Evolutionary conservation across 2,888 invertebrate genomes (phyloP).

Genomic region (Chymomyza fuscimana): DNA sequence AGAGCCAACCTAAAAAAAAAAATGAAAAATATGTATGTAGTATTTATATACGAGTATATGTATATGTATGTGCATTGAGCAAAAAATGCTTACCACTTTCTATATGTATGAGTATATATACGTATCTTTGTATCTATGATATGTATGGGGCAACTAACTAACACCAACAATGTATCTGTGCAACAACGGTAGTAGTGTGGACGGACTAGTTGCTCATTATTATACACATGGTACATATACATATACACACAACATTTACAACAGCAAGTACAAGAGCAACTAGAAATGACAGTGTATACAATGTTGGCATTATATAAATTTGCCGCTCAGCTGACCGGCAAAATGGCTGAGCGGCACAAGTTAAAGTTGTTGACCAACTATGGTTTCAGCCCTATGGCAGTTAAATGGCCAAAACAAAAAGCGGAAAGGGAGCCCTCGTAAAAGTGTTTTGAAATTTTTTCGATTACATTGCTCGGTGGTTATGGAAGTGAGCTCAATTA

Average conservation of each 20-base stretch:
- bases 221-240: neutral
- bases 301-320: conserved; percentile 29
- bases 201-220: conserved; percentile 21
- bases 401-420: neutral
- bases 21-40: conserved; percentile 16
- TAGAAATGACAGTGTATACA: neutral
- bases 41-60: conserved; percentile 19
- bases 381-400: neutral
- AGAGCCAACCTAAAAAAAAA: conserved; percentile 51
- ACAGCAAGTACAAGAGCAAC: neutral
- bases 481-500: too few species aligned
- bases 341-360: neutral
- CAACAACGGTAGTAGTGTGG: neutral
- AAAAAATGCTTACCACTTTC: conserved; percentile 27
- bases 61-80: conserved; percentile 23
- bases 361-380: conserved; percentile 19
- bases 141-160: conserved; percentile 49
- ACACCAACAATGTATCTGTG: conserved; percentile 34
- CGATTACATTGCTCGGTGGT: too few species aligned
- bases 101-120: conserved; percentile 19
- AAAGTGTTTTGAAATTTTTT: neutral
- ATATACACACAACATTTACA: conserved; percentile 2
- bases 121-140: too few species aligned
- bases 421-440: neutral
- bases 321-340: conserved; percentile 31